Conservation (phyloP, 2,113 vertebrate genomes). For the Oncorhynchus mykiss region DNA sequence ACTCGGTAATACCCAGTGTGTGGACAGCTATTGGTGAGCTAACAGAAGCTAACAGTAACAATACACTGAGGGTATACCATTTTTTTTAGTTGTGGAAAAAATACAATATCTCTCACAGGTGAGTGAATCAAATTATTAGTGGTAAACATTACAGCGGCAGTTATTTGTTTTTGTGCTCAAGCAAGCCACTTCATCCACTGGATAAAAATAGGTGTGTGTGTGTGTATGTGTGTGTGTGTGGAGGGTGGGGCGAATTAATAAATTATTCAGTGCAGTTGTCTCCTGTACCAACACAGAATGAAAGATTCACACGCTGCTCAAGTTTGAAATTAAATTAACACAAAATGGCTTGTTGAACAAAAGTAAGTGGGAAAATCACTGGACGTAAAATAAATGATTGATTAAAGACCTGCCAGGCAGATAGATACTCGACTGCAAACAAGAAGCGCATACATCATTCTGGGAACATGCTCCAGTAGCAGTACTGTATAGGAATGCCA, state of each 20-base stretch:
- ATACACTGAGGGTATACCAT: too few relatives aligned
- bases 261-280: conserved; percentile 16
- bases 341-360: conserved; percentile 12
- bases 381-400: conserved; percentile 5
- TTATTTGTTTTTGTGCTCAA: background rate
- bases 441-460: background rate
- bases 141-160: background rate
- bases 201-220: background rate
- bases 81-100: too few relatives aligned
- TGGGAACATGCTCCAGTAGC: too few relatives aligned
- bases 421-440: background rate
- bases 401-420: background rate
- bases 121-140: too few relatives aligned
- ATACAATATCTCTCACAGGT: too few relatives aligned
- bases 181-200: background rate
- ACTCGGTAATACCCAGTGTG: too few relatives aligned
- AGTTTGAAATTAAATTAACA: conserved; percentile 11
- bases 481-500: too few relatives aligned
- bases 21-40: too few relatives aligned
- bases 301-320: conserved; percentile 14
- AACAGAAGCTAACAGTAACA: too few relatives aligned
- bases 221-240: background rate
- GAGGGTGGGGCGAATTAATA: background rate
- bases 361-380: background rate
- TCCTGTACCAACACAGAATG: conserved; percentile 12